Base-by-base conservation (phyloP, 30 jellyfish, hydroid and myxozoan genomes). In the Morbakka virulenta region DNA sequence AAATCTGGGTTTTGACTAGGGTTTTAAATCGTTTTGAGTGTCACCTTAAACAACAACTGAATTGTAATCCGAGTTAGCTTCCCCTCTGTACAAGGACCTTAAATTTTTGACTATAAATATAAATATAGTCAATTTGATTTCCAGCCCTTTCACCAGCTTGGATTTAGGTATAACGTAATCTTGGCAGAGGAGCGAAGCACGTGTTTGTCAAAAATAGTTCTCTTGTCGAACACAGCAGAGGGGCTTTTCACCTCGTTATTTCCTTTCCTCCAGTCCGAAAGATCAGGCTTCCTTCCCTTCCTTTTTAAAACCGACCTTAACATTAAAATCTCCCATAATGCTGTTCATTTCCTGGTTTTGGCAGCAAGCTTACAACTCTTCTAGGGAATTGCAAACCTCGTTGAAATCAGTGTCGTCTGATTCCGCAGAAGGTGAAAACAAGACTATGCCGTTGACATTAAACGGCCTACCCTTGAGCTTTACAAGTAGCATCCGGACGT, bases 321-420 rank as follows among this genome's bases (percentile, higher is more conserved):
- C 79, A 29, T 67, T 67, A 65, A 67, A 26, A 21, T 67, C 79
- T 32, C 74, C 70, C n/a, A n/a, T n/a, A n/a, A n/a, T n/a, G n/a
- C n/a, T n/a, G n/a, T n/a, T n/a, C n/a, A n/a, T n/a, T n/a, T n/a
- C n/a, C n/a, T n/a, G n/a, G n/a, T n/a, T n/a, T n/a, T n/a, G n/a
- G n/a, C n/a, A n/a, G n/a, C n/a, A n/a, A n/a, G n/a, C n/a, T n/a
- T n/a, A n/a, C n/a, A n/a, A n/a, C n/a, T n/a, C n/a, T n/a, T n/a
- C n/a, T n/a, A n/a, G n/a, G n/a, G n/a, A n/a, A n/a, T n/a, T n/a
- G n/a, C n/a, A n/a, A n/a, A n/a, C n/a, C n/a, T n/a, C n/a, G n/a
- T n/a, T n/a, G n/a, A n/a, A n/a, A n/a, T n/a, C n/a, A n/a, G n/a
- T n/a, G n/a, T n/a, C n/a, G n/a, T n/a, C n/a, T n/a, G n/a, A n/a